These are phyloP conservation scores for Pteropus alecto DNA, from an alignment of 2,113 vertebrate genomes.

Conservation along the genomic window DNA sequence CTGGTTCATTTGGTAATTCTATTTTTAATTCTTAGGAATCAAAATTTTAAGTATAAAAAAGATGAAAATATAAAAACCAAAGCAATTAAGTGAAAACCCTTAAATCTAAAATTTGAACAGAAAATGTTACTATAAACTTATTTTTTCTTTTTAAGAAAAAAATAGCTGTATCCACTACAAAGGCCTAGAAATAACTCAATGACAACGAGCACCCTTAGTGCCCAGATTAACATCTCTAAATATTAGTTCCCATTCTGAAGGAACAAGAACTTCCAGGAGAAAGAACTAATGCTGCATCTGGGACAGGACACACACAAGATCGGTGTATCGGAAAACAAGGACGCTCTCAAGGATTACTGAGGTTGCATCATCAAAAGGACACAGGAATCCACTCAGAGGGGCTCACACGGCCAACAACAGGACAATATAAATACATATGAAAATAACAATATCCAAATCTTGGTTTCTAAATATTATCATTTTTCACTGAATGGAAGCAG, in stretches of 20 bases:
- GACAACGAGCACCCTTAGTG: neutral
- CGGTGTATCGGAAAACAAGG: neutral
- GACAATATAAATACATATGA: neutral
- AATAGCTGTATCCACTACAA: neutral
- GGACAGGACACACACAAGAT: neutral
- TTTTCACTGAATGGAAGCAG: slow-evolving; percentile 32
- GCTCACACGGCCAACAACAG: neutral
- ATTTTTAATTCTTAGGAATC: neutral
- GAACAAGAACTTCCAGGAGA: neutral
- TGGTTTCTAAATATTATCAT: neutral
- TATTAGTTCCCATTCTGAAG: neutral
- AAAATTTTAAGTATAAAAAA: neutral
- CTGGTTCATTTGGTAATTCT: neutral
- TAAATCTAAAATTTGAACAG: neutral
- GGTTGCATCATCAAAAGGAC: neutral
- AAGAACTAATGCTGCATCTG: neutral
- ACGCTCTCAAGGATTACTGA: neutral
- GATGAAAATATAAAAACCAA: neutral
- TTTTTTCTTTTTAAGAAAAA: neutral
- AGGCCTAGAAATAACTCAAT: neutral
- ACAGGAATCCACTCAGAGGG: neutral
- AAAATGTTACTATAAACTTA: neutral
- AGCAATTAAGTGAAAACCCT: neutral
- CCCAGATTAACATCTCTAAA: neutral
- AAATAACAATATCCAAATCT: neutral